Base-by-base conservation (phyloP, 2,797 vertebrate species). In the Amblyopsis hoosieri region DNA sequence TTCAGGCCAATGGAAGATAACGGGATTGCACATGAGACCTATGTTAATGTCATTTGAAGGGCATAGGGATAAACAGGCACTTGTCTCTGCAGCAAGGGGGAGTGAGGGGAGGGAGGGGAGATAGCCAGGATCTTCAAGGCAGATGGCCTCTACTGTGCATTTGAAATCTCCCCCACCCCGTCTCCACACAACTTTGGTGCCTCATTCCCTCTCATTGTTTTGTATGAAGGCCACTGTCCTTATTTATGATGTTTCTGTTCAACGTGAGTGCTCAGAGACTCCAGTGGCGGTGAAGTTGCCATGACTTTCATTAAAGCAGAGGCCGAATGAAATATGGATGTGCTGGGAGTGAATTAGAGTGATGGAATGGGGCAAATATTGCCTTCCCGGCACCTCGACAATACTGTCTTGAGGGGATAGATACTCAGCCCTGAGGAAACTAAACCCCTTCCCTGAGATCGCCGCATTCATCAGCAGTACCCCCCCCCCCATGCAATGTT, bases 251-350 rank as follows among this genome's bases (percentile, higher is more conserved):
- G 74, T 83, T 89, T 75, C 71, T 71, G 60, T 75, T 82, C 75
- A 79, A 61, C 78, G 81, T 84, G 81, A 85, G 80, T 75, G 84
- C 88, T 91, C 79, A 80, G 74, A 88, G 87, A 89, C 83, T 86
- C 79, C 73, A 75, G 69, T 66, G 85, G 85, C 85, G 84, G 85
- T 85, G 84, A 90, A 88, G 89, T 91, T 91, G 90, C 91, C 85
- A 89, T 83, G 86, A 87, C 90, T 91, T 92, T 92, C 89, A 92
- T 92, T 93, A 91, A 86, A 87, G 84, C 77, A 53, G 84, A 90
- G 87, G 81, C 85, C 80, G 71, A 86, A 93, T 93, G 90, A 93
- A 93, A 92, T 91, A 93, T 93, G 90, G 86, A 93, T 92, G 91
- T 82, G 85, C 71, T 87, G 88, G 85, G 88, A 90, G 84, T 90